Conservation (phyloP, 2,888 invertebrate genomes). For the Acrocera orbiculus region DNA sequence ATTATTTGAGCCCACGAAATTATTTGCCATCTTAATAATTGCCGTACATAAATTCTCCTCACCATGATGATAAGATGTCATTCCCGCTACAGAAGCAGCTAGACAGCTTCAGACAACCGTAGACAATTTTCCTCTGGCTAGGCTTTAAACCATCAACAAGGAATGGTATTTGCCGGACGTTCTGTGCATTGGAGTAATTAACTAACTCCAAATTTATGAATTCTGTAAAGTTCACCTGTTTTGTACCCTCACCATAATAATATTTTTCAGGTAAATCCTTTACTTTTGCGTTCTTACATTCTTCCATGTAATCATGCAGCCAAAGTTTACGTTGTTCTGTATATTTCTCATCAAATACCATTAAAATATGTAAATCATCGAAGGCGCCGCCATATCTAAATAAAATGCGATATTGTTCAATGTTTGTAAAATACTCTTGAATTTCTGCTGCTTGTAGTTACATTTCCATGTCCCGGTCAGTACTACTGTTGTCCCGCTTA, state of each 20-base stretch:
- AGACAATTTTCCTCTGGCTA: conserved; percentile 89
- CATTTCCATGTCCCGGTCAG: too few relatives aligned
- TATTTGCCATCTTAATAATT: conserved; percentile 93
- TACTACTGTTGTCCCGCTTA: too few relatives aligned
- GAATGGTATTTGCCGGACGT: conserved; percentile 52
- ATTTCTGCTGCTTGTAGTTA: too few relatives aligned
- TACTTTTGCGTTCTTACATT: too few relatives aligned
- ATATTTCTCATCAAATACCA: too few relatives aligned
- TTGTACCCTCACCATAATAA: conserved; percentile 80
- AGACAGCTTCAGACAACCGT: conserved; percentile 91
- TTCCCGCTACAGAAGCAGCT: conserved; percentile 93
- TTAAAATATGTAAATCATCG: too few relatives aligned
- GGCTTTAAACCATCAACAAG: conserved; percentile 85
- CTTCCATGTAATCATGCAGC: too few relatives aligned
- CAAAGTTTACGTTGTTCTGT: too few relatives aligned
- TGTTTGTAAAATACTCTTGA: too few relatives aligned
- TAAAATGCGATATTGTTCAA: too few relatives aligned
- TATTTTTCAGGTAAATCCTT: too few relatives aligned
- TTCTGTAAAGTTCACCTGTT: conserved; percentile 64
- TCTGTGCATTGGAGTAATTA: conserved; percentile 89
- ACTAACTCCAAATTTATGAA: conserved; percentile 93
- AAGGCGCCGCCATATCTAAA: too few relatives aligned
- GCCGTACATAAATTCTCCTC: conserved; percentile 88
- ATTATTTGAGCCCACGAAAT: conserved; percentile 96
- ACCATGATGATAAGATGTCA: conserved; percentile 97